Conservation (phyloP, 2,888 invertebrate genomes). For the Chalcis sispes region DNA sequence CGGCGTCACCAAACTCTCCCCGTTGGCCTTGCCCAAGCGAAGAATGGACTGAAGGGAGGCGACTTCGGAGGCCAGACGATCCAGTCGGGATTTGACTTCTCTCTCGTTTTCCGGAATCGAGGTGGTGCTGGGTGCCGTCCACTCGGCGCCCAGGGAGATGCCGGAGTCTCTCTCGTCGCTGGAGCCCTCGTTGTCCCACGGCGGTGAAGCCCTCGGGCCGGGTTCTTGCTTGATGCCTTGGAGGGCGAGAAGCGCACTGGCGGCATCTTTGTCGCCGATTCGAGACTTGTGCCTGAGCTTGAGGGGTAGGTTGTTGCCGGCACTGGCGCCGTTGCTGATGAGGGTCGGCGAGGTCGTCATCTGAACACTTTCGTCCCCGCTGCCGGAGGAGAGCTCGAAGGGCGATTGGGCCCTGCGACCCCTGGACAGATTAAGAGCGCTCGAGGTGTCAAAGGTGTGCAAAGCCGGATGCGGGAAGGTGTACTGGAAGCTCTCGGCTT, state of each 20-base stretch:
- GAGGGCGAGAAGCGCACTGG: slow-evolving; percentile 86
- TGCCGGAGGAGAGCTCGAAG: slow-evolving; percentile 87
- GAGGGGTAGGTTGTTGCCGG: slow-evolving; percentile 89
- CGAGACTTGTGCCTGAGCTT: slow-evolving; percentile 95
- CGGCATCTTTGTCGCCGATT: slow-evolving; percentile 92
- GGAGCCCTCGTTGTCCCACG: slow-evolving; percentile 93
- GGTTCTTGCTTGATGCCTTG: slow-evolving; percentile 93
- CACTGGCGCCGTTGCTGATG: slow-evolving; percentile 57
- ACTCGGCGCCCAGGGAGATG: slow-evolving; percentile 88
- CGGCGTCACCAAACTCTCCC: slow-evolving; percentile 23
- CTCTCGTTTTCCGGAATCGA: slow-evolving; percentile 80
- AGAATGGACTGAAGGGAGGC: slow-evolving; percentile 91
- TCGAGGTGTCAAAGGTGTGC: slow-evolving; percentile 77
- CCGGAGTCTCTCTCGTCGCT: slow-evolving; percentile 94
- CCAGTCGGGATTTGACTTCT: slow-evolving; percentile 90
- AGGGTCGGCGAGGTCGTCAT: slow-evolving; percentile 75
- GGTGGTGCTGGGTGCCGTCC: slow-evolving; percentile 75
- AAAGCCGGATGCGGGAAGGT: slow-evolving; percentile 73
- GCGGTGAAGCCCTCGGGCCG: slow-evolving; percentile 86
- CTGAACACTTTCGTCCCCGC: slow-evolving; percentile 80
- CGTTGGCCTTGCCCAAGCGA: slow-evolving; percentile 78
- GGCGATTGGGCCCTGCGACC: slow-evolving; percentile 81
- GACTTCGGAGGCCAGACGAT: slow-evolving; percentile 92
- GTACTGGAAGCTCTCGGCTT: slow-evolving; percentile 76
- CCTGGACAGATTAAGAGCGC: slow-evolving; percentile 84